Percentiles rank a stretch among this genome's conserved stretches.
Conservation (phyloP, 2,797 vertebrate species). For the Rhinogobio ventralis region DNA sequence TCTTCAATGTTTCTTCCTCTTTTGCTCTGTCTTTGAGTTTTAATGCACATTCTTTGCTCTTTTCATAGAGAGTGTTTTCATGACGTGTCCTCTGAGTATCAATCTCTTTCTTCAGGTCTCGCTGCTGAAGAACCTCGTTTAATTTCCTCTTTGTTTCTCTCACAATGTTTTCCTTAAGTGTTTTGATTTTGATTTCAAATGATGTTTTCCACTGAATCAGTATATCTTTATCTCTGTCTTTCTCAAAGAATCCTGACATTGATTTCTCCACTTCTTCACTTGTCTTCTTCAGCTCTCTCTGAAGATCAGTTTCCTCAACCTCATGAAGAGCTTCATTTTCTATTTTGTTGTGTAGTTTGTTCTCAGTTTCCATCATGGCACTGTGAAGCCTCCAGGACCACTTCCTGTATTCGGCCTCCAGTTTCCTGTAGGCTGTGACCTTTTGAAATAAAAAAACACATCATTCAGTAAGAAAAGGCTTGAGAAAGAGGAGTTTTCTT, state of each 20-base stretch:
- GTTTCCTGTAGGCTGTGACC: too few species aligned
- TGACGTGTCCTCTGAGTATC: not conserved
- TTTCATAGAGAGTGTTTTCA: not conserved
- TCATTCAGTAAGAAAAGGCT: too few species aligned
- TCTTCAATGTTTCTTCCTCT: conserved; percentile 52
- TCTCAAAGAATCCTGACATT: conserved; percentile 67
- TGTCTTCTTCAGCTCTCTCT: conserved; percentile 40
- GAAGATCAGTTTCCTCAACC: not conserved
- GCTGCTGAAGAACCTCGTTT: conserved; percentile 18
- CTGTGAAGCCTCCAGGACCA: too few species aligned
- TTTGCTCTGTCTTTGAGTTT: not conserved
- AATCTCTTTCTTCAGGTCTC: not conserved
- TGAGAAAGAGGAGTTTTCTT: too few species aligned
- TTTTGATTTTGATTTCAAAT: conserved; percentile 60
- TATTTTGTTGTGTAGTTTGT: conserved; percentile 53
- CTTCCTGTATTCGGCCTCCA: too few species aligned
- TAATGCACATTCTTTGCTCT: not conserved
- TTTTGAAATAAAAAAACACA: too few species aligned
- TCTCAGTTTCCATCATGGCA: not conserved
- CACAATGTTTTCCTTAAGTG: not conserved
- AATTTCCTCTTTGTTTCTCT: not conserved
- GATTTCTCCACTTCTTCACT: conserved; percentile 55
- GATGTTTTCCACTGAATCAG: conserved; percentile 69
- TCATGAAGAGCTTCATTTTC: conserved; percentile 57
- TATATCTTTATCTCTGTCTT: conserved; percentile 64